Conservation (phyloP, 2,797 vertebrate species). For the Rhinella marina region DNA sequence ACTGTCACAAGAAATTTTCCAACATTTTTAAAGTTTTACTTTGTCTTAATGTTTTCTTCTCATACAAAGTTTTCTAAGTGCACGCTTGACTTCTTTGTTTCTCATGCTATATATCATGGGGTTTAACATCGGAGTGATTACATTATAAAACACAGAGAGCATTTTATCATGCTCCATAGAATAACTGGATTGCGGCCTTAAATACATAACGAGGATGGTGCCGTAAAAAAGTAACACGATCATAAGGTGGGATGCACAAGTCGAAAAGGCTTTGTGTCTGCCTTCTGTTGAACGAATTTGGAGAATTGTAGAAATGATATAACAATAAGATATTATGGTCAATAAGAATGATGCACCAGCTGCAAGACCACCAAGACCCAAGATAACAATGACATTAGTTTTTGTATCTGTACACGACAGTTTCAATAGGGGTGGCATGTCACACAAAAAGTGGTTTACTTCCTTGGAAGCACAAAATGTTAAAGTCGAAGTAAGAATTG, state of each 20-base stretch:
- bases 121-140: conserved; percentile 50
- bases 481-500: conserved; percentile 18
- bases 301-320: conserved; percentile 41
- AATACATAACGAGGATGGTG: conserved; percentile 44
- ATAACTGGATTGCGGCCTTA: conserved; percentile 45
- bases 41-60: background rate
- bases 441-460: conserved; percentile 48
- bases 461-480: conserved; percentile 37
- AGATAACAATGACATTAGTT: conserved; percentile 21
- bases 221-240: conserved; percentile 43
- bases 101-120: conserved; percentile 49
- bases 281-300: conserved; percentile 25
- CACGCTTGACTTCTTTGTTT: conserved; percentile 47
- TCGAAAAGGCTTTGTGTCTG: conserved; percentile 28
- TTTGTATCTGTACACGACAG: conserved; percentile 42
- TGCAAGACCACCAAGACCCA: conserved; percentile 39
- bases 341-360: conserved; percentile 46
- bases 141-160: conserved; percentile 46
- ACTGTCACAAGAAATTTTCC: too few species aligned
- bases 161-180: conserved; percentile 52
- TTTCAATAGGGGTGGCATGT: conserved; percentile 48
- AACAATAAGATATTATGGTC: conserved; percentile 47
- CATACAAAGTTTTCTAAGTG: background rate
- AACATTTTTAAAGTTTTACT: too few species aligned
- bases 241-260: conserved; percentile 7